Conservation (phyloP, 2,888 invertebrate genomes). For the Eilema griseolum region DNA sequence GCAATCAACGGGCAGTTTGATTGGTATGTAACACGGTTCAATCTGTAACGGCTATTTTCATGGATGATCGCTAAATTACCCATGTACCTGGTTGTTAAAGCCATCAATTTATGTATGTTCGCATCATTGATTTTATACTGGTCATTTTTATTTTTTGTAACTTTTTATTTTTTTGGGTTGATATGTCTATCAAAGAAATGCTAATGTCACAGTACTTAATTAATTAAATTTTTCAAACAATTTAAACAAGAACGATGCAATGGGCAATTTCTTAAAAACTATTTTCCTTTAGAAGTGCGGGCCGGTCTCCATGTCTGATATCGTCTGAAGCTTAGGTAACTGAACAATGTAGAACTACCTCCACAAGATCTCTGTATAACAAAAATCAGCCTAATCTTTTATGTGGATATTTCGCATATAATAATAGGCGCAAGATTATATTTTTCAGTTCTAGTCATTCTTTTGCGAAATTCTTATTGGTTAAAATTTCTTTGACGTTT, state of each 20-base stretch:
- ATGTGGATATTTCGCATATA: conserved; percentile 7
- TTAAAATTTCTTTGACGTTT: background rate
- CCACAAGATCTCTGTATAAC: background rate
- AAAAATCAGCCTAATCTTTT: background rate
- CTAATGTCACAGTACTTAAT: background rate
- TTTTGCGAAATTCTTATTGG: background rate
- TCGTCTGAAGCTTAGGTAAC: background rate
- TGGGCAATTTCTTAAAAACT: background rate
- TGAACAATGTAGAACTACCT: background rate
- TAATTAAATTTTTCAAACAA: background rate
- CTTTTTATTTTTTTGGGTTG: conserved; percentile 12
- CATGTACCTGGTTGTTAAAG: conserved; percentile 23
- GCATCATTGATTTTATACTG: conserved; percentile 28
- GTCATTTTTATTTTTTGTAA: conserved; percentile 22
- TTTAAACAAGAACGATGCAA: background rate
- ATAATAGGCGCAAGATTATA: conserved; percentile 12
- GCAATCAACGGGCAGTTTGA: conserved; percentile 41
- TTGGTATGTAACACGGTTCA: conserved; percentile 35
- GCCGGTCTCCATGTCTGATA: background rate
- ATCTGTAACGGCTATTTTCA: conserved; percentile 32
- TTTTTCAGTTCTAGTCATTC: background rate
- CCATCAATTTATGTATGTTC: conserved; percentile 25
- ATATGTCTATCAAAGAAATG: conserved; percentile 14
- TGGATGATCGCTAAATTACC: conserved; percentile 29
- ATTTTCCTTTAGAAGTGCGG: background rate